Percentiles rank a stretch among this genome's conserved stretches.
Conservation (phyloP, 2,888 invertebrate genomes). For the Bellardia bayeri region DNA sequence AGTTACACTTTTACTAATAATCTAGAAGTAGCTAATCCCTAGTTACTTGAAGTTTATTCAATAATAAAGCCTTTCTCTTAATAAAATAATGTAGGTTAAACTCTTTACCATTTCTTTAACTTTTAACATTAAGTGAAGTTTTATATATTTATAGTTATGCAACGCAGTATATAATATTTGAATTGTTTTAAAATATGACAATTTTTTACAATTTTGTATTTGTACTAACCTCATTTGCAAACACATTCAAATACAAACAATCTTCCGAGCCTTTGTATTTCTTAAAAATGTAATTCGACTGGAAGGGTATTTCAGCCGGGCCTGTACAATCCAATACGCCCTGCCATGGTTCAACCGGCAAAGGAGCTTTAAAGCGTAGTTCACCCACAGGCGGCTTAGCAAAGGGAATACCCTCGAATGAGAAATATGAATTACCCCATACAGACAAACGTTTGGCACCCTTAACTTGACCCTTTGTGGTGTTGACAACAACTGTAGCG, state of each 20-base stretch:
- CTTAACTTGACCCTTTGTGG: slow-evolving; percentile 81
- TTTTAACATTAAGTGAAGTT: too few species aligned
- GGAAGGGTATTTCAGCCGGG: slow-evolving; percentile 81
- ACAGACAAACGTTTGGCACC: slow-evolving; percentile 81
- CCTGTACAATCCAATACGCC: slow-evolving; percentile 83
- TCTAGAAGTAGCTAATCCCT: too few species aligned
- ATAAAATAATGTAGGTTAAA: too few species aligned
- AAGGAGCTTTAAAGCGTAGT: slow-evolving; percentile 84
- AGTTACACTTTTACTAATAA: too few species aligned
- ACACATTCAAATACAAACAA: slow-evolving; percentile 86
- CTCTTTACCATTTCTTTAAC: too few species aligned
- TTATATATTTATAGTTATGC: too few species aligned
- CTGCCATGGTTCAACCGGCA: slow-evolving; percentile 83
- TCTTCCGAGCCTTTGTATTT: slow-evolving; percentile 85
- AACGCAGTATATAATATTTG: too few species aligned
- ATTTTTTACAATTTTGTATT: background rate
- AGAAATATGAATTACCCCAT: slow-evolving; percentile 81
- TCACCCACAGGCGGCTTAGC: slow-evolving; percentile 82
- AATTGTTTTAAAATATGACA: too few species aligned
- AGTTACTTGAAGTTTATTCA: too few species aligned
- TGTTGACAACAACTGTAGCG: slow-evolving; percentile 78
- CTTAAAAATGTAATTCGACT: slow-evolving; percentile 80
- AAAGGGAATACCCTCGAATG: slow-evolving; percentile 83
- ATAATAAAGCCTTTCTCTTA: too few species aligned
- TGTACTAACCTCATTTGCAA: slow-evolving; percentile 81